Evolutionary conservation across 2,797 vertebrate genomes (phyloP), one percentile per base, ranked within the genome.

Genomic region (Gastrophryne carolinensis): DNA sequence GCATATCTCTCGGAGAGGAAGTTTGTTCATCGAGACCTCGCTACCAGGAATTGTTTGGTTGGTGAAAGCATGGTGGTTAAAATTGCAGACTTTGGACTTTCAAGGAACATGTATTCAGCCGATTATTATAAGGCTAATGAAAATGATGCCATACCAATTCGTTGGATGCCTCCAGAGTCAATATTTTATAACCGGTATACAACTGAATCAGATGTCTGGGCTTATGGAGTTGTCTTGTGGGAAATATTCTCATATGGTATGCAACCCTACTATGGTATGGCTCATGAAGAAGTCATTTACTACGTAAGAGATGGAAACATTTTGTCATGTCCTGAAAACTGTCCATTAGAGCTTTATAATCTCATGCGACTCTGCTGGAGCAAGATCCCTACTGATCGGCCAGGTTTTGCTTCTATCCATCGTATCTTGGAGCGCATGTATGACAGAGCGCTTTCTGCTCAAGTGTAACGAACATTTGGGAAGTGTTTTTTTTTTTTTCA

Each of bases 131-230:
- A 99, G 86, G 98, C 97, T 0, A 94, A 95, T 0, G 98, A 99
- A 79, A 99, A 99, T 0, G 98, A 99, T 0, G 97, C 98, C 53
- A 98, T 98, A 78, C 98, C 98, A 1, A 98, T 99, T 70, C 95
- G 97, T 26, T 99, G 98, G 97, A 99, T 99, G 97, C 98, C 98
- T 0, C 98, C 98, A 0, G 98, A 99, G 82, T 99, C 98, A 2
- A 99, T 99, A 74, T 99, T 99, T 90, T 99, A 97, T 77, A 99
- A 99, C 79, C 98, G 97, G 56, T 99, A 99, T 81, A 99, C 98
- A 63, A 96, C 92, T 0, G 98, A 99, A 79, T 99, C 98, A 0
- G 98, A 99, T 0, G 94, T 99, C 69, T 99, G 96, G 98, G 98
- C 98, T 24, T 99, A 98, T 0, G 98, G 98, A 0, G 98, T 99